phyloP scores from a whole-genome alignment of 2,797 vertebrate genomes.

The Malacoraja senta region DNA sequence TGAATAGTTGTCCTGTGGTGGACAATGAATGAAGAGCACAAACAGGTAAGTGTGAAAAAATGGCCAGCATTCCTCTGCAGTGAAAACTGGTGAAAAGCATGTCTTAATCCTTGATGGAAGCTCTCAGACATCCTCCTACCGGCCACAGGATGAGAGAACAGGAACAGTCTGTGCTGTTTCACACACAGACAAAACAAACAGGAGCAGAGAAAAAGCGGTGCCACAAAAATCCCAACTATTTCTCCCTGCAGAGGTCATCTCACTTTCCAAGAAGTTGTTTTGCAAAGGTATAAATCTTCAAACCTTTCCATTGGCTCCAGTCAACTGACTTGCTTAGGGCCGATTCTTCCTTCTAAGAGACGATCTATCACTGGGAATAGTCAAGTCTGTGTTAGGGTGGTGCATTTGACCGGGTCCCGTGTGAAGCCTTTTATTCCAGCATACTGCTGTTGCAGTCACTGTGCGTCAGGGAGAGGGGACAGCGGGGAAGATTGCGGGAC shows the following conservation, averaged over 20 bases:
- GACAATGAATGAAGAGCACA: neutral
- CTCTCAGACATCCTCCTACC: constrained; percentile 21
- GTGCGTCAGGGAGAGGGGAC: neutral
- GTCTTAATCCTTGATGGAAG: neutral
- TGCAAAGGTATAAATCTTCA: constrained; percentile 26
- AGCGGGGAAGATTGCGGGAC: neutral
- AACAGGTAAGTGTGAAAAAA: neutral
- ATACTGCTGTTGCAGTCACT: neutral
- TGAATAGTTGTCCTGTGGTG: neutral
- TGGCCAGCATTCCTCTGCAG: neutral
- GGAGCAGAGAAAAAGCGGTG: neutral
- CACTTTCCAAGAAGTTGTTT: constrained; percentile 23
- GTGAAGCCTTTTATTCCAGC: neutral
- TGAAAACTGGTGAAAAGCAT: neutral
- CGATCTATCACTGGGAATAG: neutral
- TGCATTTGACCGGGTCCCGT: neutral
- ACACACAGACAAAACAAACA: constrained; percentile 34
- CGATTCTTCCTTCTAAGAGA: neutral
- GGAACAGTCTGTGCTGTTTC: constrained; percentile 27
- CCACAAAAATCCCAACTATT: constrained; percentile 25
- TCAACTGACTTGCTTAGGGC: neutral
- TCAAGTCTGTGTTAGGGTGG: neutral
- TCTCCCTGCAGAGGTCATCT: neutral
- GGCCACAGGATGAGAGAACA: constrained; percentile 32
- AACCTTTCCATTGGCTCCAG: neutral